Conservation (phyloP, 2,113 vertebrate genomes). For the Lonchura striata region DNA sequence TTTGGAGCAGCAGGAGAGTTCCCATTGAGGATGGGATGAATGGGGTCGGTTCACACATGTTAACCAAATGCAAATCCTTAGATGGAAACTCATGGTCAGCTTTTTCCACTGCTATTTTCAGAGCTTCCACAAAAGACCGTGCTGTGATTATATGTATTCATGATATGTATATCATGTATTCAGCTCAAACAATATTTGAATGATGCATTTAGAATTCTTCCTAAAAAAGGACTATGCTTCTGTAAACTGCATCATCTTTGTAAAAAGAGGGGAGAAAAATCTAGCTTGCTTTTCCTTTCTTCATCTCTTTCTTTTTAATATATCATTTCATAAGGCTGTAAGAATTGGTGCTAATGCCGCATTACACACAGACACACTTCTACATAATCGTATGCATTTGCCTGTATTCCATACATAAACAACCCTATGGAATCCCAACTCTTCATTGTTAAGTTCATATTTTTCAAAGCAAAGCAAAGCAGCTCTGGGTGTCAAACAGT, state of each 20-base stretch:
- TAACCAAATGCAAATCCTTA: constrained; percentile 63
- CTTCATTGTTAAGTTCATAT: constrained; percentile 34
- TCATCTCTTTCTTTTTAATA: constrained; percentile 49
- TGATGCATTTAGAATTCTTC: constrained; percentile 78
- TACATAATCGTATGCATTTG: constrained; percentile 57
- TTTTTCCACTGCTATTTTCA: constrained; percentile 76
- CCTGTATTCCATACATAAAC: constrained; percentile 59
- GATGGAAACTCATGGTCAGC: constrained; percentile 67
- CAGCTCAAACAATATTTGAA: constrained; percentile 80
- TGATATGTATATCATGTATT: constrained; percentile 77
- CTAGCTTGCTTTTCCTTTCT: constrained; percentile 68
- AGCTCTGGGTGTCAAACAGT: background rate
- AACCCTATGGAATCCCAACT: constrained; percentile 37
- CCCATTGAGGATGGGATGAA: constrained; percentile 42
- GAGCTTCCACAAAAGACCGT: constrained; percentile 71
- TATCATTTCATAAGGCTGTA: constrained; percentile 57
- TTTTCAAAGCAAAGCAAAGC: constrained; percentile 61
- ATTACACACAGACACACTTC: constrained; percentile 64
- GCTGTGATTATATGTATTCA: constrained; percentile 77
- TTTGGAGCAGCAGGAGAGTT: background rate
- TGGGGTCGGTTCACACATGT: constrained; percentile 24
- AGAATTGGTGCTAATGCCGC: constrained; percentile 63
- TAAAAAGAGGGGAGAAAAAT: constrained; percentile 45
- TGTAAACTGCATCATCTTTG: constrained; percentile 76
- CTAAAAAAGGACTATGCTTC: constrained; percentile 76